A percentile compares a stretch with the other conserved stretches of the same genome.
Conservation (phyloP, 1,140 invertebrate genomes). For the Drosophila auraria region DNA sequence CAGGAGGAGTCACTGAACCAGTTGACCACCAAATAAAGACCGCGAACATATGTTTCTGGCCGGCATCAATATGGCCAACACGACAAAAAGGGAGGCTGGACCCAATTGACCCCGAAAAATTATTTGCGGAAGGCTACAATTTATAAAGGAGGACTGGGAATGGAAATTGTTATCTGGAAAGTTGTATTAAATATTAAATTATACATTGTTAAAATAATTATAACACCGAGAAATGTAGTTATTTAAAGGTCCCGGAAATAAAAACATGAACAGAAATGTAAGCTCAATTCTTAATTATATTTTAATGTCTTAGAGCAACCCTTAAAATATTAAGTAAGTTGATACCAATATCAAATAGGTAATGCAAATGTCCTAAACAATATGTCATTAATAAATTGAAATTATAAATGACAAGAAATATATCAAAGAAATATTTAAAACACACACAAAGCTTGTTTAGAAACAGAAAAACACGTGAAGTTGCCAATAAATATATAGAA, state of each 20-base stretch:
- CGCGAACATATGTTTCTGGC: slow-evolving; percentile 82
- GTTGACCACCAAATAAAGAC: slow-evolving; percentile 78
- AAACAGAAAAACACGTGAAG: too few species aligned
- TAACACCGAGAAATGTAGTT: background rate
- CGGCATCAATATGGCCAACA: slow-evolving; percentile 35
- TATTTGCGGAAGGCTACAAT: background rate
- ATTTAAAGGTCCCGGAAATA: background rate
- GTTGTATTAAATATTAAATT: background rate
- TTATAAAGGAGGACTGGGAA: background rate
- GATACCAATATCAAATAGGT: too few species aligned
- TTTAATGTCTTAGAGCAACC: too few species aligned
- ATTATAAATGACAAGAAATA: too few species aligned
- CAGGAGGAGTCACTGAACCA: slow-evolving; percentile 26
- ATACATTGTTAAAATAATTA: background rate
- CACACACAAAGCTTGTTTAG: too few species aligned
- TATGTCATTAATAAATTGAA: too few species aligned
- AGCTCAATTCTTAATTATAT: too few species aligned
- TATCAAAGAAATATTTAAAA: too few species aligned
- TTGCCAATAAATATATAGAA: too few species aligned
- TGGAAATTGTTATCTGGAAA: background rate
- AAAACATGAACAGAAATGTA: too few species aligned
- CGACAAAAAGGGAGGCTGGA: slow-evolving; percentile 5
- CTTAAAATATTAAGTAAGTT: too few species aligned
- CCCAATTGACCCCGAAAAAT: slow-evolving; percentile 19
- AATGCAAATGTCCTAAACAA: too few species aligned